Base-by-base conservation (phyloP, 2,113 vertebrate species). In the Lampris megalopsis region DNA sequence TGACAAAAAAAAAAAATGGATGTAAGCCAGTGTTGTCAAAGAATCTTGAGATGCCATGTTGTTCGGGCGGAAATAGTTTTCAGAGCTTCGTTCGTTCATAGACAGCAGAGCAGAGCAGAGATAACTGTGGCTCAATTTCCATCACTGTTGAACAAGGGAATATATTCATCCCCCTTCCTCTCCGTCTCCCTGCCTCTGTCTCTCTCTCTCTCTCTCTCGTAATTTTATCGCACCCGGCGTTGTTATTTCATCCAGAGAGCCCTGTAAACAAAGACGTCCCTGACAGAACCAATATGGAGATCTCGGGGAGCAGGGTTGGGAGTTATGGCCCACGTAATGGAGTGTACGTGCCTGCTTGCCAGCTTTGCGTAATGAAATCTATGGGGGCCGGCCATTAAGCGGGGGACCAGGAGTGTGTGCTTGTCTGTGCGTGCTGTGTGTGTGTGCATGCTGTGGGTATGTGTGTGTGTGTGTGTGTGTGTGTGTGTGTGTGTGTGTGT, bases 231-330 rank as follows among this genome's bases (percentile, higher is more conserved):
- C 50, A 42, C 75, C 67, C 50, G n/a, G 62, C 65, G 79, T 77
- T 85, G 82, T 88, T 94, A 92, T 93, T 95, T 93, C 93, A 94
- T 92, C 85, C 75, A 84, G 88, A 92, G 85, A 82, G 86, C 84
- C 91, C 86, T 88, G 93, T 94, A 94, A 94, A 94, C 92, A 92
- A 90, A 91, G 89, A 80, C 38, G 75, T 79, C 81, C 82, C 65
- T 86, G 94, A 94, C 94, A 92, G 89, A 88, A 82, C 73, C 89
- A 93, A 91, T 93, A 93, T 95, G 91, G 92, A 92, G 92, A 94
- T 93, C 77, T 82, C 47, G 75, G 63, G 56, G 66, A 60, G 71
- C 71, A 73, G 70, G 58, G 52, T 63, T 56, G 61, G 66, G 77
- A 93, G 87, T 94, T 94, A 94, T 87, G 74, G 73, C 52, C 66